Evolutionary conservation across 2,113 vertebrate species (phyloP).

Genomic region (Mixornis gularis): DNA sequence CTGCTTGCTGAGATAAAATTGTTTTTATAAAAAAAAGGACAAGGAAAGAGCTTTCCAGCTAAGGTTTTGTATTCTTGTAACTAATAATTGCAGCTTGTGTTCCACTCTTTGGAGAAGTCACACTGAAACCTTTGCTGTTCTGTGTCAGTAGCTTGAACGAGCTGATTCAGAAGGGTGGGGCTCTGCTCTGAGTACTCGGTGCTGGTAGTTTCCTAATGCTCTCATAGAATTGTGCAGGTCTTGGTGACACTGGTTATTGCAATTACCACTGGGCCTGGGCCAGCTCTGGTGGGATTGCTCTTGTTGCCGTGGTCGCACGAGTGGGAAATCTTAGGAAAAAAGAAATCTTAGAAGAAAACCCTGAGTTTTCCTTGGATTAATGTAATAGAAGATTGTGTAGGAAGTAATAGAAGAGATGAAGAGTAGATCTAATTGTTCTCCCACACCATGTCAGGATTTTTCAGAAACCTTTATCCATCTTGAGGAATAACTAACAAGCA

Average conservation of each 20-base stretch:
- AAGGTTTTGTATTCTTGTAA: neutral
- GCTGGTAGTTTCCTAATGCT: neutral
- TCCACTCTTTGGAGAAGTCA: neutral
- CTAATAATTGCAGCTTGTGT: neutral
- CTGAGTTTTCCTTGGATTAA: neutral
- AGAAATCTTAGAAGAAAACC: neutral
- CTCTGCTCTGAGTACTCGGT: neutral
- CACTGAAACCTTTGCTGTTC: neutral
- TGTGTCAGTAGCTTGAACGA: neutral
- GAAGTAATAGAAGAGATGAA: neutral
- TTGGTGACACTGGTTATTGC: neutral
- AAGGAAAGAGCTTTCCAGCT: neutral
- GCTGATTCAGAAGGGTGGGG: neutral
- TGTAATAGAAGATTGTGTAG: neutral
- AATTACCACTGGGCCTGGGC: no score
- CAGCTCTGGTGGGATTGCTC: neutral
- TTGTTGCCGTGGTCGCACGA: neutral
- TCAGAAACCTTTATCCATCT: neutral
- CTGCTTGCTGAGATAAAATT: neutral
- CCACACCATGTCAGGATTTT: neutral
- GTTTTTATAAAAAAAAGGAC: neutral
- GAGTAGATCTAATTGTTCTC: neutral
- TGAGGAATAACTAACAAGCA: conserved; percentile 2
- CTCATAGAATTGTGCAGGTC: neutral
- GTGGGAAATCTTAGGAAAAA: neutral